Conservation (phyloP, 30 jellyfish, hydroid and myxozoan species). For the Turritopsis dohrnii region DNA sequence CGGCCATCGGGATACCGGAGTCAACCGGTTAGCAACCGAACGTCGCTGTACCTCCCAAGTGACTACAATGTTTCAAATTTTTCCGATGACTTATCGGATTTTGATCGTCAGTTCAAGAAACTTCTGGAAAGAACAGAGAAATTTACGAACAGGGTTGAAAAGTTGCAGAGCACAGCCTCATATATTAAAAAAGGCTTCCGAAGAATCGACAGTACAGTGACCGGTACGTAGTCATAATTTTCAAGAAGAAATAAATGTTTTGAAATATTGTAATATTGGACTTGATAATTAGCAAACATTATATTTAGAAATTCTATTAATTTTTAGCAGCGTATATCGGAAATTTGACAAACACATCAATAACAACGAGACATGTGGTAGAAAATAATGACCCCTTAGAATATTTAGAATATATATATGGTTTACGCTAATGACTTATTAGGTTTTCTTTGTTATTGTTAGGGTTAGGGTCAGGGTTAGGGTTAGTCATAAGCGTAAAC, state of each 20-base stretch:
- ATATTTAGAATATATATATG: too few relatives aligned
- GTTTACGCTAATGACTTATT: too few relatives aligned
- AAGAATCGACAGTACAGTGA: constrained; percentile 28
- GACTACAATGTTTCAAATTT: constrained; percentile 30
- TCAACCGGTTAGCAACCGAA: constrained; percentile 34
- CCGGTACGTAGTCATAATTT: constrained; percentile 20
- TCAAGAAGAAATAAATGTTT: background rate
- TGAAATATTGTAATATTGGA: too few relatives aligned
- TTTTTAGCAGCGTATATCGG: background rate
- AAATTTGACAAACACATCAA: background rate
- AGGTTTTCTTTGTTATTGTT: too few relatives aligned
- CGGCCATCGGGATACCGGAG: constrained; percentile 34
- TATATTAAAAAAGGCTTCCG: constrained; percentile 30
- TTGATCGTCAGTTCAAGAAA: constrained; percentile 34
- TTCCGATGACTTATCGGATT: constrained; percentile 26
- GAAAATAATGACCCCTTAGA: too few relatives aligned
- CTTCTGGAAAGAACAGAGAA: constrained; percentile 32
- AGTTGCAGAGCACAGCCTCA: constrained; percentile 22
- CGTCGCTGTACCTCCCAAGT: constrained; percentile 7
- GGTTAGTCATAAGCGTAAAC: too few relatives aligned
- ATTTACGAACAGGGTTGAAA: constrained; percentile 34
- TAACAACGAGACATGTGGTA: too few relatives aligned
- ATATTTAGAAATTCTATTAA: background rate
- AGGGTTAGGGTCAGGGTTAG: too few relatives aligned
- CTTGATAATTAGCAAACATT: too few relatives aligned